Percentiles rank a stretch among this genome's conserved stretches.
Evolutionary conservation across 1,140 invertebrate species (phyloP).

Genomic region (Alviniconcha marisindica): DNA sequence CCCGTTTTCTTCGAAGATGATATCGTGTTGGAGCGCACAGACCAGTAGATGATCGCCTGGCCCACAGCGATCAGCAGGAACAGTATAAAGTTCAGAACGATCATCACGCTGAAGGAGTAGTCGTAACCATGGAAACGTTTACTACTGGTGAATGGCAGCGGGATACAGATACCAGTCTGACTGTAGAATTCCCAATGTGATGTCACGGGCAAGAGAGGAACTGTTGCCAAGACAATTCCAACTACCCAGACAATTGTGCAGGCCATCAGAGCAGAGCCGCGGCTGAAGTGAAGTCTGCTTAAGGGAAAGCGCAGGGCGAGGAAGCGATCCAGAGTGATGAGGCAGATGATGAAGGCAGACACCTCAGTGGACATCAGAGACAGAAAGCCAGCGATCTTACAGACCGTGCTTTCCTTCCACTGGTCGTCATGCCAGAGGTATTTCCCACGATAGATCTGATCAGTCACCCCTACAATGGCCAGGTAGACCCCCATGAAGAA

Average conservation of each 20-base stretch:
- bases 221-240: constrained; percentile 11
- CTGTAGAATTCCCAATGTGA: constrained; percentile 52
- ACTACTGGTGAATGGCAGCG: constrained; percentile 48
- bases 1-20: neutral
- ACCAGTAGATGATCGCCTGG: constrained; percentile 37
- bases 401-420: constrained; percentile 36
- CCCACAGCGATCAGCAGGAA: constrained; percentile 52
- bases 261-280: constrained; percentile 4
- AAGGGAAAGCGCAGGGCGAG: constrained; percentile 38
- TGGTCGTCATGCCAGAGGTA: constrained; percentile 30
- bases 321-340: constrained; percentile 56
- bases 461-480: constrained; percentile 38
- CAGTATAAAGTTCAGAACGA: constrained; percentile 48
- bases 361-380: constrained; percentile 40
- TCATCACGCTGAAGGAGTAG: constrained; percentile 51
- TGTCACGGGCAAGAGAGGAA: constrained; percentile 30
- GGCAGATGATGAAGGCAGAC: constrained; percentile 40
- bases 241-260: constrained; percentile 30
- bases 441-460: constrained; percentile 54
- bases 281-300: constrained; percentile 37
- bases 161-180: constrained; percentile 50
- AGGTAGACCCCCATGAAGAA: constrained; percentile 44
- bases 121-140: constrained; percentile 41
- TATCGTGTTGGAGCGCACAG: neutral
- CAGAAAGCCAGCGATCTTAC: constrained; percentile 40